Base-by-base conservation (phyloP, 2,113 vertebrate species). In the Origma solitaria region DNA sequence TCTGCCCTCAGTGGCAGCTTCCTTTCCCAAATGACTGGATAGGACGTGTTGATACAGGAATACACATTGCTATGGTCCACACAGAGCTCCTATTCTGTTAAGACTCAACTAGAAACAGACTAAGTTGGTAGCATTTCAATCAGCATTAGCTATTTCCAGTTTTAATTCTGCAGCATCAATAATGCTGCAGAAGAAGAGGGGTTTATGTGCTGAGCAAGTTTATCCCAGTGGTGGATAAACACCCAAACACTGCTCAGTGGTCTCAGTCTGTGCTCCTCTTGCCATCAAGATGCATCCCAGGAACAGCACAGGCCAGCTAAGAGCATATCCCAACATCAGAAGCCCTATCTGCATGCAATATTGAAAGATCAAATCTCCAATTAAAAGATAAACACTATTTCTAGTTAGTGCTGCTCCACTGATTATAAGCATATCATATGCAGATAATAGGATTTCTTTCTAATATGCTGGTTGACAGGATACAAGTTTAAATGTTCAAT, bases 301-400 rank as follows among this genome's bases (percentile, higher is more conserved):
- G 81, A 89, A 92, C 42, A 95, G 89, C 80, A 61, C 0, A 1
- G 58, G 82, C 81, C 93, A 92, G 94, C 85, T 56, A 13, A 77
- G 10, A 69, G 47, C 24, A 80, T 45, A 62, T 56, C 93, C 92
- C 45, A 4, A 58, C 76, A 71, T 75, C 85, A 94, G 94, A 86
- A 92, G 94, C 92, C 93, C 80, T 94, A 82, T 94, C 96, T 96
- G 95, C 95, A 96, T 97, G 94, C 96, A 96, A 58, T 96, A 94
- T 15, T 64, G 44, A 96, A 90, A 94, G 88, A 96, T 90, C 92
- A 95, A 96, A 82, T 90, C 89, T 7, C 95, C 94, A 90, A 45
- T 92, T 60, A 68, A 91, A 88, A 97, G 92, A 91, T 73, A 95
- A 92, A 92, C 54, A 33, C 90, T 92, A 81, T 49, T 91, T 87